Conservation (phyloP, 2,113 vertebrate species). For the Silurus asotus region DNA sequence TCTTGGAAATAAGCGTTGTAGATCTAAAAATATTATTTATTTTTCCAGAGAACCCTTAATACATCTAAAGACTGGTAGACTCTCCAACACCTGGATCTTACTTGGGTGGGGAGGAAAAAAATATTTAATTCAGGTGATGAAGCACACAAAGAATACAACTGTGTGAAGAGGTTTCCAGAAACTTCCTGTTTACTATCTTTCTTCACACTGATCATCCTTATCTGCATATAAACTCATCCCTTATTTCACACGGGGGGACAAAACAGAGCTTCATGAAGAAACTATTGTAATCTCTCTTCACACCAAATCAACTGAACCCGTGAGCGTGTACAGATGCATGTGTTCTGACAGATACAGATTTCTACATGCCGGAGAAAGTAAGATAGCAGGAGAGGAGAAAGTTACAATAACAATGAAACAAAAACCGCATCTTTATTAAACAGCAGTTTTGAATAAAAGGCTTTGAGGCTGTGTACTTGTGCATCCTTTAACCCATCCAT, state of each 20-base stretch:
- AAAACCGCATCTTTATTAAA: not conserved
- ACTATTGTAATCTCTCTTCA: not conserved
- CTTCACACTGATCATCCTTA: not conserved
- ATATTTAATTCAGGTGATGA: not conserved
- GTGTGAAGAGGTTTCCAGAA: not conserved
- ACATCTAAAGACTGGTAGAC: not conserved
- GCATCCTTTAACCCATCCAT: not conserved
- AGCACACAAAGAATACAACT: not conserved
- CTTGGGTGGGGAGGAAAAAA: not conserved
- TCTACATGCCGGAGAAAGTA: not conserved
- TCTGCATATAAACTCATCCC: conserved; percentile 11
- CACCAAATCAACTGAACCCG: not conserved
- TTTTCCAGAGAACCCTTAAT: not conserved
- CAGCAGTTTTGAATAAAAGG: conserved; percentile 30
- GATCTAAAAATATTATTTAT: too few species aligned
- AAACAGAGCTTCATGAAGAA: not conserved
- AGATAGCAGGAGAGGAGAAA: not conserved
- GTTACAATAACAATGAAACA: not conserved
- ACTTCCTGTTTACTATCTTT: not conserved
- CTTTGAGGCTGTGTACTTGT: not conserved
- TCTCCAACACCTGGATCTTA: not conserved
- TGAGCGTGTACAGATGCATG: conserved; percentile 8
- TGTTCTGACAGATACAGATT: not conserved
- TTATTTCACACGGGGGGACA: not conserved
- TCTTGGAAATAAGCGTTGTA: not conserved